phyloP scores from a whole-genome alignment of 2,113 vertebrate genomes.

The Rhadina sibilatrix region DNA sequence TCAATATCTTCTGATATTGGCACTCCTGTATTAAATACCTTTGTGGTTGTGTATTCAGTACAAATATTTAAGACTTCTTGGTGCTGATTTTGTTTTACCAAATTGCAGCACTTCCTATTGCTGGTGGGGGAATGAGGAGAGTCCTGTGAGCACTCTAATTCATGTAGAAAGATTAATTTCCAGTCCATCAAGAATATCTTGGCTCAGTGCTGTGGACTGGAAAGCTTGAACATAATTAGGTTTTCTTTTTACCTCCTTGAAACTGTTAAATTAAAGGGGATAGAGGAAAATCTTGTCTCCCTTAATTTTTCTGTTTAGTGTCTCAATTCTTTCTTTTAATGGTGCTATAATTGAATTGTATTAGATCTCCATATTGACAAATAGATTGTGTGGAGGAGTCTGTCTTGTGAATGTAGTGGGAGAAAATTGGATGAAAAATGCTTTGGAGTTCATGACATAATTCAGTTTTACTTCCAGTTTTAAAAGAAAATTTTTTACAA shows the following conservation, averaged over 20 bases:
- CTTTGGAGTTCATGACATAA: neutral
- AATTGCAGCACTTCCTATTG: neutral
- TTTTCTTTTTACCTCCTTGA: slow-evolving; percentile 10
- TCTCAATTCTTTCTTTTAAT: neutral
- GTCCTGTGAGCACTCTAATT: neutral
- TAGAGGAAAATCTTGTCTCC: neutral
- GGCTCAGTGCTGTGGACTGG: neutral
- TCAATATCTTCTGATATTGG: neutral
- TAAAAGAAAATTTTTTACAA: neutral
- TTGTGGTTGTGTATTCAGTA: neutral
- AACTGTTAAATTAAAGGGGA: neutral
- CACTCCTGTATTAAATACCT: neutral
- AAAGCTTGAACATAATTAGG: neutral
- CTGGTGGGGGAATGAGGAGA: neutral
- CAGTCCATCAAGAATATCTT: neutral
- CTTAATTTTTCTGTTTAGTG: neutral
- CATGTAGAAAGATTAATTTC: neutral
- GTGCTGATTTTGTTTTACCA: neutral
- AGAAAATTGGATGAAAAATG: neutral
- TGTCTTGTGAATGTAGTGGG: neutral
- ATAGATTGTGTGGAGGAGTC: neutral
- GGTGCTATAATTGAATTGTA: neutral
- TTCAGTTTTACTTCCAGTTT: neutral
- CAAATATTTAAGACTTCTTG: neutral
- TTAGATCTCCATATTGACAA: slow-evolving; percentile 8